A percentile compares a stretch with the other conserved stretches of the same genome.
Evolutionary conservation across 2,797 vertebrate genomes (phyloP).

Genomic region (Enteromius radiatus): DNA sequence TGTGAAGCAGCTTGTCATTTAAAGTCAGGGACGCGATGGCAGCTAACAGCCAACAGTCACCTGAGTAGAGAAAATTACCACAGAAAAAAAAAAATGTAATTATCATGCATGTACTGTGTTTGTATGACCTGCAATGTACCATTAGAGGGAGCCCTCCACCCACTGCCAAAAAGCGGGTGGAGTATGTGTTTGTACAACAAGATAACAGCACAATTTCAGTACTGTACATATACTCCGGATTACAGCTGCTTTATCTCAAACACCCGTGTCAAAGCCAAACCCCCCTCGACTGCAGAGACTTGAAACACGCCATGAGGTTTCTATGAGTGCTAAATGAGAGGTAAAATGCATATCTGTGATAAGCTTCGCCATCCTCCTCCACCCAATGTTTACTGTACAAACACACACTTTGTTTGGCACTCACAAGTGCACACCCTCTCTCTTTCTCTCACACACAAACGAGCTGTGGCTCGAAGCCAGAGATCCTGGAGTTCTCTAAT

Average conservation of each 20-base stretch:
- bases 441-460: background rate
- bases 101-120: background rate
- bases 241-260: slow-evolving; percentile 19
- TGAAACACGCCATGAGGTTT: background rate
- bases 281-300: background rate
- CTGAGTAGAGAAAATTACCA: slow-evolving; percentile 64
- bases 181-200: background rate
- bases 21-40: slow-evolving; percentile 89
- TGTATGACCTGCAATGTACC: background rate
- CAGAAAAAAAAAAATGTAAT: background rate
- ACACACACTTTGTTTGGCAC: slow-evolving; percentile 11
- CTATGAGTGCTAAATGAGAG: background rate
- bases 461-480: slow-evolving; percentile 30
- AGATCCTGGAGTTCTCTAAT: slow-evolving; percentile 23
- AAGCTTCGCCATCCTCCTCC: slow-evolving; percentile 20
- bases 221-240: background rate
- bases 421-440: background rate
- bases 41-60: slow-evolving; percentile 92
- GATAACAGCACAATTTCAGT: background rate
- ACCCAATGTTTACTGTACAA: slow-evolving; percentile 27
- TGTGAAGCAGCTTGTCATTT: slow-evolving; percentile 85
- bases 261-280: slow-evolving; percentile 4
- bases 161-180: background rate
- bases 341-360: slow-evolving; percentile 25
- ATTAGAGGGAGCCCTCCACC: slow-evolving; percentile 28